A percentile compares a stretch with the other conserved stretches of the same genome.
Conservation (phyloP, 2,113 vertebrate species). For the Romanogobio albipinnatus region DNA sequence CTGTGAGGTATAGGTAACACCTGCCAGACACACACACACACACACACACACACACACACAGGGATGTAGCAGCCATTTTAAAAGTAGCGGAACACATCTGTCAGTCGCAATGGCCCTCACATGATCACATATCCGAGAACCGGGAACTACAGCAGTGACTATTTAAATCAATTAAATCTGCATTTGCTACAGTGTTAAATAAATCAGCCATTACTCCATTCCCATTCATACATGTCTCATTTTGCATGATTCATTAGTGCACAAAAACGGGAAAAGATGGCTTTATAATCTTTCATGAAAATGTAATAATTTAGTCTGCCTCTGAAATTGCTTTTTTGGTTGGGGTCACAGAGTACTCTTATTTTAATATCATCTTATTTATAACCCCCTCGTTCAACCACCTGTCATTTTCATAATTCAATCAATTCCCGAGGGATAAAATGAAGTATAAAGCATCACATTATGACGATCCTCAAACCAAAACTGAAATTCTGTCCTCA, state of each 20-base stretch:
- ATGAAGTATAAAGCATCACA: background rate
- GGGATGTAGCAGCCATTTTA: background rate
- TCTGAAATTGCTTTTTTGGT: background rate
- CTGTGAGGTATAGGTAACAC: constrained; percentile 8
- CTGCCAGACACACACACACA: background rate
- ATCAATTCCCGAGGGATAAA: background rate
- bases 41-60: background rate
- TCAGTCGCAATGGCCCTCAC: background rate
- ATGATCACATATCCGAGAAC: background rate
- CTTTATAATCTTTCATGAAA: background rate
- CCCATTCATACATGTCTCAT: background rate
- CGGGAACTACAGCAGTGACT: background rate
- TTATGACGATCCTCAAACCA: background rate
- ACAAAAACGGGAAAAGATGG: background rate
- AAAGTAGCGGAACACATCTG: background rate
- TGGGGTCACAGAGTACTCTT: background rate
- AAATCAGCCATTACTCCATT: background rate
- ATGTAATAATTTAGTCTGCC: background rate
- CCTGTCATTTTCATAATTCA: background rate
- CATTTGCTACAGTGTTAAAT: background rate
- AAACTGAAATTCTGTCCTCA: background rate
- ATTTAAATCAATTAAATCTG: background rate
- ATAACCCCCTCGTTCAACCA: background rate
- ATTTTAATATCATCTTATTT: background rate
- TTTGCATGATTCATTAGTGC: background rate